Evolutionary conservation across 2,113 vertebrate genomes (phyloP).

Genomic region (Cebus imitator): DNA sequence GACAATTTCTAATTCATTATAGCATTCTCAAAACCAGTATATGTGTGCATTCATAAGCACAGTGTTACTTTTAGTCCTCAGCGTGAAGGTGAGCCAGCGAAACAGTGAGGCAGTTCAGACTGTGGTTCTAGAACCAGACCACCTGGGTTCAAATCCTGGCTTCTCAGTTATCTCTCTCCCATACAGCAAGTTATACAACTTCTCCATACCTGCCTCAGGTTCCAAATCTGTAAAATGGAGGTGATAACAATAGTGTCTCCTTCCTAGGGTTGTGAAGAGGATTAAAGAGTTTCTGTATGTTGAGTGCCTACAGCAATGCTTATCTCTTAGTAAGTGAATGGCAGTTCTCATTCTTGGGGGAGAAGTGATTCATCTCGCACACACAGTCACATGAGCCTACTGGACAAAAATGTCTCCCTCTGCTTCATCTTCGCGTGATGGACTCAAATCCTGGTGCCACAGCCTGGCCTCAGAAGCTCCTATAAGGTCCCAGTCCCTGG

Average conservation of each 20-base stretch:
- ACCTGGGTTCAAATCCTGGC: background rate
- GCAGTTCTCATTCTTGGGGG: background rate
- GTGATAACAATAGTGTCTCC: background rate
- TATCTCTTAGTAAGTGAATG: background rate
- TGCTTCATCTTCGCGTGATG: background rate
- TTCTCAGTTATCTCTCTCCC: background rate
- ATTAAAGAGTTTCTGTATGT: background rate
- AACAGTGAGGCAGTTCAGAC: background rate
- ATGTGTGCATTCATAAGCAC: accelerated
- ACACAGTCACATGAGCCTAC: accelerated
- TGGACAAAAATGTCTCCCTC: background rate
- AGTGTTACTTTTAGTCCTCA: background rate
- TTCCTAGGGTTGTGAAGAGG: background rate
- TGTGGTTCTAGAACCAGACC: background rate
- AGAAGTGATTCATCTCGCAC: background rate
- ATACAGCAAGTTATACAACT: background rate
- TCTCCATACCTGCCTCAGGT: background rate
- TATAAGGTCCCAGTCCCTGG: accelerated
- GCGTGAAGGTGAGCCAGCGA: background rate
- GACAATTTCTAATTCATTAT: background rate
- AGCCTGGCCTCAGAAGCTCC: background rate
- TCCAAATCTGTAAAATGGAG: background rate
- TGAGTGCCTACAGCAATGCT: background rate
- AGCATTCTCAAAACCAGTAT: background rate
- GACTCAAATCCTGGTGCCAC: background rate